Base-by-base conservation (phyloP, 2,113 vertebrate genomes). In the Zosterops pallidus region DNA sequence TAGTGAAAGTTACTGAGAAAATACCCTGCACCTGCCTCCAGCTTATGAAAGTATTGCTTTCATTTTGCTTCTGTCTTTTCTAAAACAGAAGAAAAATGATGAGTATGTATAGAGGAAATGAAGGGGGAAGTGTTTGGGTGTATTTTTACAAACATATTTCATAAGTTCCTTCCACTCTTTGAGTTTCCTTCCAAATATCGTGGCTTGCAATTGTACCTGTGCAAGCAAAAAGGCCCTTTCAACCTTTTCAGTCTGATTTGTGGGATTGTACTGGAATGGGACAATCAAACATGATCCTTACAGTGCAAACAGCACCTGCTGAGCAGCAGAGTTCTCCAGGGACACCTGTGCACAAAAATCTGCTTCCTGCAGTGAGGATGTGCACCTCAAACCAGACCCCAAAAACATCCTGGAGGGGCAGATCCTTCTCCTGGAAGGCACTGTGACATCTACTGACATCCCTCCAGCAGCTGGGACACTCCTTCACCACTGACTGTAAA, bases 1-100 rank as follows among this genome's bases (percentile, higher is more conserved):
- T 93, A 96, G 93, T 84, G 72, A 95, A 96, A 96, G 90, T 68
- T 65, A 75, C 56, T 84, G 62, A 75, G 95, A 88, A 92, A 95
- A 94, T 84, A 83, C 86, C 28, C 18, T 47, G 80, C 94, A 96
- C 95, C 96, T 96, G 95, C 83, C 69, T 93, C 62, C 92, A 95
- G 62, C 85, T 94, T 79, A 50, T 83, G 18, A 35, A 81, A 90
- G 41, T 55, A 70, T 39, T 89, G 53, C 92, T 94, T 96, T 96
- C 35, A 1, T 62, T 94, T 94, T 89, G 49, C 22, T 95, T 63
- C 82, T 86, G 28, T 49, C 72, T 80, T 12, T 60, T 81, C 64
- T 84, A 64, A 93, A 96, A 53, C n/a, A 52, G 57, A 90, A 80
- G 59, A 94, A 93, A 91, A 95, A 75, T 44, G 42, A 88, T 96